phyloP scores from a whole-genome alignment of 2,113 vertebrate genomes.

The Tauraco erythrolophus region DNA sequence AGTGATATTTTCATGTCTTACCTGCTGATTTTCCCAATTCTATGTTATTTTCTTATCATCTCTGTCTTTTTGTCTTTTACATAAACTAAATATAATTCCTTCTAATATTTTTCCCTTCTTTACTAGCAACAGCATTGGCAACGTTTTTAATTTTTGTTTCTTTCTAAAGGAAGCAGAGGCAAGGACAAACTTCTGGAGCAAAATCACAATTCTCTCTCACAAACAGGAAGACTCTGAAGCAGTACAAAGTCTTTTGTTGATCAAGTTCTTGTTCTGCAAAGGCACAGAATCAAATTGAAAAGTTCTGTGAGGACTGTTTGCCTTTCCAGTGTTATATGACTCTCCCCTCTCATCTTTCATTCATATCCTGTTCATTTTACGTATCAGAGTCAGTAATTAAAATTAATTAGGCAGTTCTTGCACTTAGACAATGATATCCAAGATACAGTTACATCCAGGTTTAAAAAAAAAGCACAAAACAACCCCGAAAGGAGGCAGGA shows the following conservation, averaged over 20 bases:
- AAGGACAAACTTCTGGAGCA: not conserved
- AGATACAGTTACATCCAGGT: not conserved
- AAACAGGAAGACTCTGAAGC: not conserved
- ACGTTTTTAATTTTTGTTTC: not conserved
- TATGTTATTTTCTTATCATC: not conserved
- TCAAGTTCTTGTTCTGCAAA: not conserved
- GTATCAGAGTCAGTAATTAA: not conserved
- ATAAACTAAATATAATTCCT: not conserved
- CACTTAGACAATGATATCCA: not conserved
- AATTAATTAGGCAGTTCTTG: not conserved
- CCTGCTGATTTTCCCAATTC: not conserved
- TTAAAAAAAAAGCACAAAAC: not conserved
- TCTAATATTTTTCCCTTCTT: not conserved
- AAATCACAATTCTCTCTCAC: not conserved
- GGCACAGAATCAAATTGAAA: not conserved
- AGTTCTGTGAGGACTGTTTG: not conserved
- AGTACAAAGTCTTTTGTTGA: not conserved
- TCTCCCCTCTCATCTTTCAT: not conserved
- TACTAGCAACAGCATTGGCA: not conserved
- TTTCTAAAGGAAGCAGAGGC: not conserved
- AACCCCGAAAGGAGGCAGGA: rapidly evolving
- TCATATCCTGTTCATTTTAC: not conserved
- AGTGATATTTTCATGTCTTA: not conserved
- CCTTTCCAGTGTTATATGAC: not conserved
- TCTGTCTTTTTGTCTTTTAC: not conserved